Evolutionary conservation across 1,140 invertebrate genomes (phyloP).

Genomic region (Theocolax elegans): DNA sequence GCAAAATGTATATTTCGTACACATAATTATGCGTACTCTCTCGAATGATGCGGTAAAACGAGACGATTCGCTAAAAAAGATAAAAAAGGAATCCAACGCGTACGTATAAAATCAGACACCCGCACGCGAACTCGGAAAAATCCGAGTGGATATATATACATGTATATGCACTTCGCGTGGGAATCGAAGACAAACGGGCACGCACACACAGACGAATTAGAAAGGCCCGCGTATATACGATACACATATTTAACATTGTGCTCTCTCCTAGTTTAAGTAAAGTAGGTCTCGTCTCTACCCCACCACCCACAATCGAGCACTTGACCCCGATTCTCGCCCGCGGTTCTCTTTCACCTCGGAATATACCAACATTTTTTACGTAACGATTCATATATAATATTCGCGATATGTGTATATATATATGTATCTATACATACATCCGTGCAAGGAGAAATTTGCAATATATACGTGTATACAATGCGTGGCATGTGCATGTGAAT

Average conservation of each 20-base stretch:
- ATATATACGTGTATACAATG: background rate
- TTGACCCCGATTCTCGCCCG: slow-evolving; percentile 53
- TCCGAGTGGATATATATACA: no score
- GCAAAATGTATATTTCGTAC: no score
- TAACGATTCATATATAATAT: background rate
- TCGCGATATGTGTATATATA: background rate
- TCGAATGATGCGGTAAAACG: no score
- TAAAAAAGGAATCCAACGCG: no score
- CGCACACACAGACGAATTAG: slow-evolving; percentile 46
- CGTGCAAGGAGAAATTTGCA: slow-evolving; percentile 20
- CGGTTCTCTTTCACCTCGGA: slow-evolving; percentile 48
- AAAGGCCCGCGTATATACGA: slow-evolving; percentile 51
- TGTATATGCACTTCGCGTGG: no score
- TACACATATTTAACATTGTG: slow-evolving; percentile 38
- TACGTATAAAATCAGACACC: no score
- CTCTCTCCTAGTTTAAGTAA: slow-evolving; percentile 52
- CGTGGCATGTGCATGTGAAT: no score
- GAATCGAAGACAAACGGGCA: slow-evolving; percentile 16
- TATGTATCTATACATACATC: background rate
- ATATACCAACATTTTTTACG: slow-evolving; percentile 14
- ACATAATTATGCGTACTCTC: no score
- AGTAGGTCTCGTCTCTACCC: slow-evolving; percentile 54
- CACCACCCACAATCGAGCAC: slow-evolving; percentile 46
- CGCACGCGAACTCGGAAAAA: no score
- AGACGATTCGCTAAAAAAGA: no score